These are phyloP conservation scores for Pterostichus niger DNA, from an alignment of 2,888 invertebrate species.

Conservation along the genomic window DNA sequence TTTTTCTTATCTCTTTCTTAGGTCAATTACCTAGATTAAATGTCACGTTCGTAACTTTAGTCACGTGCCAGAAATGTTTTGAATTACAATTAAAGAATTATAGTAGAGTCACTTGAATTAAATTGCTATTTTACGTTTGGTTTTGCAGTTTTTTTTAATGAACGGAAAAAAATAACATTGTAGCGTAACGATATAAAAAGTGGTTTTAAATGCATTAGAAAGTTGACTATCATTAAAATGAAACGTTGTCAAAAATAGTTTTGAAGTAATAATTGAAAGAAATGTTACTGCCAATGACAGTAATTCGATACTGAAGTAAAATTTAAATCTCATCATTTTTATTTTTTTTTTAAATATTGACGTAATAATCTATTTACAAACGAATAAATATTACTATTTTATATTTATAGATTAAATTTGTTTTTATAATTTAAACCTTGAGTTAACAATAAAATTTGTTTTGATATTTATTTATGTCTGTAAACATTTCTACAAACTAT, in stretches of 20 bases:
- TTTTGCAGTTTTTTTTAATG: background rate
- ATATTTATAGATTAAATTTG: background rate
- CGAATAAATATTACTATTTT: no score
- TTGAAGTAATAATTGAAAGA: no score
- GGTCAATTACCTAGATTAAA: slow-evolving; percentile 19
- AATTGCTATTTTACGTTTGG: background rate
- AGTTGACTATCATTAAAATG: slow-evolving; percentile 1
- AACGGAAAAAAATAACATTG: background rate
- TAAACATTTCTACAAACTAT: background rate
- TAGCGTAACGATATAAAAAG: background rate
- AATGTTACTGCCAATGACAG: no score
- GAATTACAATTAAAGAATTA: background rate
- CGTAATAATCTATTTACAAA: no score
- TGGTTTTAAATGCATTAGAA: background rate
- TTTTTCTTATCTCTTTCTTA: background rate
- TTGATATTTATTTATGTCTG: background rate
- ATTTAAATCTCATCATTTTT: no score
- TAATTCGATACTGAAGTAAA: no score
- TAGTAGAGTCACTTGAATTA: background rate
- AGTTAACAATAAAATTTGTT: background rate
- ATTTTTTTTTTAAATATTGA: no score
- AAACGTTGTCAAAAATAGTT: background rate
- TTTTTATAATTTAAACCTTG: background rate
- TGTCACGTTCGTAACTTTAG: background rate
- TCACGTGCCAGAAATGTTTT: background rate